Base-by-base conservation (phyloP, 1,140 invertebrate species). In the Mycetomoellerius zeteki region DNA sequence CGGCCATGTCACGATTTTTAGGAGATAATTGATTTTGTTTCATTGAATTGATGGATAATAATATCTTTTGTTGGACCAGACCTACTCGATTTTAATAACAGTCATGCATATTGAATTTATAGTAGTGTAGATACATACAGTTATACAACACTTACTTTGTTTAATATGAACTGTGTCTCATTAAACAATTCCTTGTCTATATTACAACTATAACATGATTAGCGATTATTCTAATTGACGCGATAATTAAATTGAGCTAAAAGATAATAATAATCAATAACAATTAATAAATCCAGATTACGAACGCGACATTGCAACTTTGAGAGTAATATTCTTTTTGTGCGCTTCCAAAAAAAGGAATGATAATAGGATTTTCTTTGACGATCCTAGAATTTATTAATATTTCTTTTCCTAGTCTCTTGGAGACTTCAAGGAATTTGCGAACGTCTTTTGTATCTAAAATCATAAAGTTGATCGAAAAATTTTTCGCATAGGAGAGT, bases 11-110 rank as follows among this genome's bases (percentile, higher is more conserved):
- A 62, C 67, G 54, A 72, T 84, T 75, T 84, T 84, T 84, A 24
- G 14, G n/a, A 50, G 54, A 75, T 75, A 84, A 84, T 84, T 30
- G 14, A 84, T 84, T 84, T 84, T 75, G 24, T 19, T 24, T 47
- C 19, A 21, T 58, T 21, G 21, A 21, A 47, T 47, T 73, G 37
- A 73, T 37, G 24, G 14, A 58, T 14, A 52, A 30, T 72, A 82
- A 73, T 73, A 73, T 58, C 67, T 19, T 60, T 72, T 82, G 24
- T 82, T 43, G 7, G 12, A 2, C 33, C n/a, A 4, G 14, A n/a
- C 24, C 19, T 14, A n/a, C 10, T 16, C 4, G 56, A 37, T 82
- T 58, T 82, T 30, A 72, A 73, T 60, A 58, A 43, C 24, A 33
- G 12, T 47, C 24, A 24, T 52, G 43, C 52, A 16, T 12, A 21